Percentiles rank a stretch among this genome's conserved stretches.
These are phyloP conservation scores for Neodiprion fabricii DNA, from an alignment of 1,140 invertebrate genomes.

Conservation along the genomic window DNA sequence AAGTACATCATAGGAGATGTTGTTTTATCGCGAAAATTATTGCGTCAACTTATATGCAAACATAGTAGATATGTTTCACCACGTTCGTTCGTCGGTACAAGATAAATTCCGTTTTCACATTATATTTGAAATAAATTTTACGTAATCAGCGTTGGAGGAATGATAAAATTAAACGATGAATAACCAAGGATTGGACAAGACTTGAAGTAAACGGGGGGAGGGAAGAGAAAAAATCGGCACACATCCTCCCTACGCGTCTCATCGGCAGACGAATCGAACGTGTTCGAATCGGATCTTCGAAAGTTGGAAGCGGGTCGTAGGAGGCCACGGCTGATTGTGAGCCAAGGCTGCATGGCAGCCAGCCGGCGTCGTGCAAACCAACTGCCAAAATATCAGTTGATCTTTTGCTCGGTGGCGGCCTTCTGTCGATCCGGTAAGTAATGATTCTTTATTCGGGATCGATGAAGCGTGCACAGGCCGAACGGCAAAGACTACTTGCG, in stretches of 20 bases:
- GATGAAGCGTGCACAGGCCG: slow-evolving; percentile 4
- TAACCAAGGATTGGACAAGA: too few species aligned
- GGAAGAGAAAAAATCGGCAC: too few species aligned
- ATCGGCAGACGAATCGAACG: neutral
- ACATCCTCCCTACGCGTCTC: neutral
- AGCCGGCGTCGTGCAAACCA: neutral
- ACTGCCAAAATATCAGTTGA: neutral
- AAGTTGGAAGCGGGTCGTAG: slow-evolving; percentile 1
- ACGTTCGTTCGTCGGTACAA: too few species aligned
- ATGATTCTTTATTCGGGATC: slow-evolving; percentile 15
- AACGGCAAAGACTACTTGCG: slow-evolving; percentile 3
- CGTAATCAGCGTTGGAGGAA: too few species aligned
- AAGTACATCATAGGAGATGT: too few species aligned
- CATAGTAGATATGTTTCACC: too few species aligned
- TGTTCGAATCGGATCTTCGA: neutral
- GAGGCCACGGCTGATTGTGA: slow-evolving; percentile 4
- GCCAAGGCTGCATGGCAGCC: neutral
- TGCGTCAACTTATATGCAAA: too few species aligned
- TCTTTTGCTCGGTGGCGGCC: neutral
- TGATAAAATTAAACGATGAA: too few species aligned
- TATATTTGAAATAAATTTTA: too few species aligned
- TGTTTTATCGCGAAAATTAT: too few species aligned
- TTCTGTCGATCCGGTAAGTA: slow-evolving; percentile 4
- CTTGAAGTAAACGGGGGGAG: too few species aligned
- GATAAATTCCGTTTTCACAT: too few species aligned